Evolutionary conservation across 2,797 vertebrate species (phyloP).

Genomic region (Pteronotus mesoamericanus): DNA sequence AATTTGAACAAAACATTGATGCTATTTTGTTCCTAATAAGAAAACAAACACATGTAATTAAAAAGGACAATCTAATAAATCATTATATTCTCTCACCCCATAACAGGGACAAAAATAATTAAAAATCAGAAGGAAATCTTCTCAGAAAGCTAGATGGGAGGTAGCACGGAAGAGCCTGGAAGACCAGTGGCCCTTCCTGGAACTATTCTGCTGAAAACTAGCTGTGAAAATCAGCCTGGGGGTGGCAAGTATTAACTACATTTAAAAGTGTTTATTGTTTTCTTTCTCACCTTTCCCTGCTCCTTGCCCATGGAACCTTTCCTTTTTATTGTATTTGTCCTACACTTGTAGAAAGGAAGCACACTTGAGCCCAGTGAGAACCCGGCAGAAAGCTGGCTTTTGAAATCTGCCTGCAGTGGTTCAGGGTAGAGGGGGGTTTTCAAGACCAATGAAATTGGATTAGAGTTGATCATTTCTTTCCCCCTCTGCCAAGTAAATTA

Average conservation of each 20-base stretch:
- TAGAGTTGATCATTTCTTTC: neutral
- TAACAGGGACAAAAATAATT: neutral
- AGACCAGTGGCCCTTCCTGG: neutral
- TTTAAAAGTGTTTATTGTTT: neutral
- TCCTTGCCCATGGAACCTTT: neutral
- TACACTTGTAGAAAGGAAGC: slow-evolving; percentile 31
- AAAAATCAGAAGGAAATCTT: neutral
- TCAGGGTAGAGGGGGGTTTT: neutral
- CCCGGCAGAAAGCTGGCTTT: neutral
- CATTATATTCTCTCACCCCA: neutral
- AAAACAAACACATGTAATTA: neutral
- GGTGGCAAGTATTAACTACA: neutral
- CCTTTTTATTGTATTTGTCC: slow-evolving; percentile 6
- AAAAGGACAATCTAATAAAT: neutral
- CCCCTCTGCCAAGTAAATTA: neutral
- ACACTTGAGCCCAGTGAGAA: slow-evolving; percentile 36
- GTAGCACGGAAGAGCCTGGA: neutral
- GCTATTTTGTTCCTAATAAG: neutral
- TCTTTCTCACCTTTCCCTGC: neutral
- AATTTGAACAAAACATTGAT: neutral
- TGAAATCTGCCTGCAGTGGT: fast-evolving
- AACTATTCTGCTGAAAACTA: neutral
- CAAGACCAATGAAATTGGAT: neutral
- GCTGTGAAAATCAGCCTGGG: neutral
- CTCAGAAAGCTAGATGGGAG: neutral